These are phyloP conservation scores for Agrochola lota DNA, from an alignment of 2,888 invertebrate species.

Conservation along the genomic window DNA sequence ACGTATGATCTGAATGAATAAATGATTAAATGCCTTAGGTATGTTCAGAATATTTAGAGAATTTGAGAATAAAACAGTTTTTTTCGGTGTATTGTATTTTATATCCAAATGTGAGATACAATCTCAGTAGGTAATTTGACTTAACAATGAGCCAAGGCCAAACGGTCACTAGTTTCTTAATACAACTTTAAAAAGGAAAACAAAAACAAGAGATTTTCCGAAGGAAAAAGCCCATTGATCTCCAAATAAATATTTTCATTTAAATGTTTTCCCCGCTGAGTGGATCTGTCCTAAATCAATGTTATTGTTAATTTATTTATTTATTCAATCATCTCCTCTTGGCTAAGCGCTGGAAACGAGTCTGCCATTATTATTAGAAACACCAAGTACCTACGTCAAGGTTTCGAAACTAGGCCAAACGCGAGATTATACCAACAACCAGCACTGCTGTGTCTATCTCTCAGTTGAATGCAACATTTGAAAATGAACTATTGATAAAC, in stretches of 20 bases:
- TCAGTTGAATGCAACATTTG: slow-evolving; percentile 54
- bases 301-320: slow-evolving; percentile 70
- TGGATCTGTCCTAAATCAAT: slow-evolving; percentile 42
- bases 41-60: not conserved
- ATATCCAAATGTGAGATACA: slow-evolving; percentile 9
- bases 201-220: slow-evolving; percentile 15
- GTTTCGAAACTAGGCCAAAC: slow-evolving; percentile 86
- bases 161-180: slow-evolving; percentile 26
- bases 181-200: slow-evolving; percentile 13
- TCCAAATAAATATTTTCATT: slow-evolving; percentile 30
- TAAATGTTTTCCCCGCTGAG: slow-evolving; percentile 19
- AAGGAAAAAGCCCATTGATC: slow-evolving; percentile 15
- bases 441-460: slow-evolving; percentile 57
- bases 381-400: slow-evolving; percentile 83
- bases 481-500: slow-evolving; percentile 53
- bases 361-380: slow-evolving; percentile 84
- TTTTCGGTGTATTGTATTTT: slow-evolving; percentile 11
- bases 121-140: slow-evolving; percentile 4
- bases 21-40: not conserved
- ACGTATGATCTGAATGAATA: not conserved
- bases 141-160: slow-evolving; percentile 32
- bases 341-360: slow-evolving; percentile 78
- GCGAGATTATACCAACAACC: slow-evolving; percentile 73
- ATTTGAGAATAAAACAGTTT: not conserved
- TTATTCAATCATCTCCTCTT: slow-evolving; percentile 75